Base-by-base conservation (phyloP, 2,113 vertebrate species). In the Nothobranchius furzeri region DNA sequence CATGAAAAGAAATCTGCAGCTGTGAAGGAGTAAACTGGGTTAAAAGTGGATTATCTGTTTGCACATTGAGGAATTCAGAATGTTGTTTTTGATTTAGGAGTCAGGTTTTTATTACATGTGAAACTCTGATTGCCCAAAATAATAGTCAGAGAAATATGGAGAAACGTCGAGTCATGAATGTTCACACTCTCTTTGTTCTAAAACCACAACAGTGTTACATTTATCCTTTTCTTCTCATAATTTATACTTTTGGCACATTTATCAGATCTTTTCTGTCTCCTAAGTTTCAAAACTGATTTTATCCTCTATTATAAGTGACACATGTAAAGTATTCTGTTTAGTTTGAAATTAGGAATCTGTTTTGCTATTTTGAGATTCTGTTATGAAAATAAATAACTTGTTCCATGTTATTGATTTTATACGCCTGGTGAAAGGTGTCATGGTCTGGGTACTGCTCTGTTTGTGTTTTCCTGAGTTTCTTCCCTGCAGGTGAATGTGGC, bases 141-240 rank as follows among this genome's bases (percentile, higher is more conserved):
- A 30, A 35, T 37, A 42, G 37, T 13, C 20, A 25, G 47, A 70
- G 47, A 55, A 51, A 43, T 17, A 11, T 35, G 11, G 17, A 30
- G 64, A 9, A 56, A 25, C 12, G 13, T 15, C 14, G 57, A 0
- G 0, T 60, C 1, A 20, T 60, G 36, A 54, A 50, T 35, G 30
- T 20, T 52, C 50, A 54, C 3, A 17, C 4, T 1, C 8, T 73
- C 48, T 58, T 72, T 73, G 25, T 67, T 70, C 49, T 65, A 48
- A 75, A 81, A 83, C 84, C 81, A 53, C 67, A 52, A 55, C 85
- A 88, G 88, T 90, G 77, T 90, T 90, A 90, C 13, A 15, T 35
- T 51, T 70, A 10, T 49, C 45, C 62, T 60, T 57, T 2, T 63
- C 64, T 53, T 68, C 36, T 57, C 17, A 46, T 6, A 30, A 24